Evolutionary conservation across 2,113 vertebrate species (phyloP).

Genomic region (Petrocephalus microphthalmus): DNA sequence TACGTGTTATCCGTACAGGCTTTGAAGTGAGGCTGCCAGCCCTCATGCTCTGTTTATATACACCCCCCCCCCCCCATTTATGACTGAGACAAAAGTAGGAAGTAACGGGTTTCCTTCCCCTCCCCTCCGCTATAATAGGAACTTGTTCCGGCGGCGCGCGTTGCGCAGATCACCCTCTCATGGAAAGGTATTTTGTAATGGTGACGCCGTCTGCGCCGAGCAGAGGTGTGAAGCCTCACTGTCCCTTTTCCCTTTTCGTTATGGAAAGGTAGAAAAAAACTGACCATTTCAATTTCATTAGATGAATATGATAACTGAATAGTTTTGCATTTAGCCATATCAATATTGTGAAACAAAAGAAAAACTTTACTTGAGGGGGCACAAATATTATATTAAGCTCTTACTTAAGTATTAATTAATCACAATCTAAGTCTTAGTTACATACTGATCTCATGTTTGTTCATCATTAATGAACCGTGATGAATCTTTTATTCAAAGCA

Average conservation of each 20-base stretch:
- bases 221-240: not conserved
- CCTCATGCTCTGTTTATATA: slow-evolving; percentile 21
- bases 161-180: slow-evolving; percentile 22
- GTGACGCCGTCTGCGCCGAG: not conserved
- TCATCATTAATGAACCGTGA: not conserved
- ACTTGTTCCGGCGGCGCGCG: not conserved
- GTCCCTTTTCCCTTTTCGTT: not conserved
- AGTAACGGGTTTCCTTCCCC: slow-evolving; percentile 54
- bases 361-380: not conserved
- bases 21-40: not conserved
- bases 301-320: not conserved
- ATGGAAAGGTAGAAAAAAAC: slow-evolving; percentile 3
- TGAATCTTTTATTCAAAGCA: not conserved
- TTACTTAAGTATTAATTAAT: not conserved
- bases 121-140: slow-evolving; percentile 26
- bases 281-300: slow-evolving; percentile 1
- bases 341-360: not conserved
- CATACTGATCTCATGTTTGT: not conserved
- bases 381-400: not conserved
- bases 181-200: not conserved
- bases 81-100: slow-evolving; percentile 45
- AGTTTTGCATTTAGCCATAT: not conserved
- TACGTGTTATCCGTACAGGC: not conserved
- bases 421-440: not conserved
- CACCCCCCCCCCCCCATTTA: not conserved